These are phyloP conservation scores for Hassar affinis DNA, from an alignment of 2,113 vertebrate genomes.

Conservation along the genomic window DNA sequence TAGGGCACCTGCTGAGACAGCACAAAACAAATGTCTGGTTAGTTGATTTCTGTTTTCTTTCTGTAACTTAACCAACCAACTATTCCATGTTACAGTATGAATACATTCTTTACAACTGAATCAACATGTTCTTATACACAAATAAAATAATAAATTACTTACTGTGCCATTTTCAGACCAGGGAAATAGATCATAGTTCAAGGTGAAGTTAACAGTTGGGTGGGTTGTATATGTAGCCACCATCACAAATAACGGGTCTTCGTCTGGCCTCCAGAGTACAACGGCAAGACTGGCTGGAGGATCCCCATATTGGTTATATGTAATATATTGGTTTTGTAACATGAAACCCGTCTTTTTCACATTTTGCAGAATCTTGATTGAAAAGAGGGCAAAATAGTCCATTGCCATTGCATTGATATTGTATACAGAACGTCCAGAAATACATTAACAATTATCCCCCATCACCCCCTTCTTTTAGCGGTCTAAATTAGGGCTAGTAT, in stretches of 20 bases:
- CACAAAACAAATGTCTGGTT: neutral
- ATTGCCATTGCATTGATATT: neutral
- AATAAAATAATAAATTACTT: constrained; percentile 37
- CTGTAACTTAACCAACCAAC: neutral
- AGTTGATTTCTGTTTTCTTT: neutral
- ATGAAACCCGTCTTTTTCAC: constrained; percentile 74
- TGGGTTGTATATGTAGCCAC: constrained; percentile 67
- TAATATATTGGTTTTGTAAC: constrained; percentile 64
- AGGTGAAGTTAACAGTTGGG: constrained; percentile 53
- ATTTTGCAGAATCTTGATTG: constrained; percentile 50
- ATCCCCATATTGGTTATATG: constrained; percentile 71
- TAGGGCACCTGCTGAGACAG: constrained; percentile 10
- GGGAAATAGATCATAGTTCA: constrained; percentile 63
- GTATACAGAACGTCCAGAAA: neutral
- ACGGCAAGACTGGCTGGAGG: constrained; percentile 67
- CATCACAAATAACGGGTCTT: constrained; percentile 51
- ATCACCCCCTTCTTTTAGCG: neutral
- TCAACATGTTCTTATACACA: neutral
- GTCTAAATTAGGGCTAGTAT: neutral
- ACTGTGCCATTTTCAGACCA: constrained; percentile 68
- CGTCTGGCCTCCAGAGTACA: constrained; percentile 71
- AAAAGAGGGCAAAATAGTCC: neutral
- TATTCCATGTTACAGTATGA: neutral
- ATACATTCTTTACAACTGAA: neutral
- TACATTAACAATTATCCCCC: too few species aligned